Base-by-base conservation (phyloP, 1,140 invertebrate species). In the Tribolium castaneum region DNA sequence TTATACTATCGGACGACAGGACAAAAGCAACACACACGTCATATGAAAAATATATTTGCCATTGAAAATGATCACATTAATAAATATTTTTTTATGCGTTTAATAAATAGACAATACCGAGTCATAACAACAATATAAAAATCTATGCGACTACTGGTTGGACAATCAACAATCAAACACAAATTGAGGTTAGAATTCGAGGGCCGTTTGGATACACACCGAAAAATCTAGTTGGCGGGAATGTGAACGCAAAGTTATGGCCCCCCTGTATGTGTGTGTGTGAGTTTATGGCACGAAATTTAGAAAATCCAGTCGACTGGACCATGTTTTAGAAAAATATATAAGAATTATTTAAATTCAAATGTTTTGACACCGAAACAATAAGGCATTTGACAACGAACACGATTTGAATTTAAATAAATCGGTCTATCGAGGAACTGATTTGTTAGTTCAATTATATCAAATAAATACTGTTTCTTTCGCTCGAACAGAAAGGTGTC, bases 41-140 rank as follows among this genome's bases (percentile, higher is more conserved):
- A 82, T 84, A 84, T 82, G 78, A 85, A 85, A 85, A 85, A 84
- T 85, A 85, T 85, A 85, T 85, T 85, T 83, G 77, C 81, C 82
- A 84, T 82, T 80, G 77, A 81, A 82, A 82, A 85, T n/a, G n/a
- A n/a, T 85, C 84, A 85, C 84, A 85, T 85, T 76, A 77, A 85
- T 70, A 62, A 50, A 50, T 71, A 49, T 54, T 56, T 19, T 78
- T 78, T 50, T 30, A 56, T 54, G 12, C 70, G 30, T 76, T 74
- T 19, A 72, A 50, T 71, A 45, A 71, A 22, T 54, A 72, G 70
- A 75, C 51, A 35, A 14, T 74, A 72, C 70, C 70, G 50, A 72
- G 70, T 72, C 49, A 54, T 73, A 73, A 73, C 49, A 73, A 73
- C 71, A 52, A 73, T 52, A 66, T 66, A 66, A 66, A 45, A 66